A percentile compares a stretch with the other conserved stretches of the same genome.
Evolutionary conservation across 2,888 invertebrate genomes (phyloP).

Genomic region (Heliconius cydno): DNA sequence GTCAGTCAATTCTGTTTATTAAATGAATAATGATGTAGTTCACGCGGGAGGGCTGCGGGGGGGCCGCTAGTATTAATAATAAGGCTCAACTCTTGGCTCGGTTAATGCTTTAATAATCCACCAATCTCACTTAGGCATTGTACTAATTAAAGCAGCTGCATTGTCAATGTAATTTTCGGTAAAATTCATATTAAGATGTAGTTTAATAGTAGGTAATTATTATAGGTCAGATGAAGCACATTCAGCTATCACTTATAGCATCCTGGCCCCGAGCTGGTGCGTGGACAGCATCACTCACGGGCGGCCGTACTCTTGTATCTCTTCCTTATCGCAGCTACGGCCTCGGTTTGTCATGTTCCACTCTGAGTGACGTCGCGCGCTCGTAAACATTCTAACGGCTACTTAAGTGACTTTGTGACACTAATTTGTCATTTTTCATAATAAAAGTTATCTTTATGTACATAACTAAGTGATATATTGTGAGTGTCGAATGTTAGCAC

Average conservation of each 20-base stretch:
- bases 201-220: too few relatives aligned
- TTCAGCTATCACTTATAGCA: neutral
- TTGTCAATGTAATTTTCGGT: too few relatives aligned
- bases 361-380: neutral
- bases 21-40: too few relatives aligned
- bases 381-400: constrained; percentile 28
- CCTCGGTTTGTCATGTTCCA: neutral
- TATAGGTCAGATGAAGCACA: too few relatives aligned
- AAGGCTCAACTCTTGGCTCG: too few relatives aligned
- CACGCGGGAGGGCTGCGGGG: too few relatives aligned
- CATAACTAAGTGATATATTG: constrained; percentile 12
- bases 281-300: constrained; percentile 28
- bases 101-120: too few relatives aligned
- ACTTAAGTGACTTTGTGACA: constrained; percentile 6
- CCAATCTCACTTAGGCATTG: too few relatives aligned
- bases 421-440: constrained; percentile 18
- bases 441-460: constrained; percentile 20
- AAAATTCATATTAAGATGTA: too few relatives aligned
- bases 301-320: constrained; percentile 32
- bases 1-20: too few relatives aligned
- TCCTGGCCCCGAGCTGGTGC: constrained; percentile 24
- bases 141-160: too few relatives aligned
- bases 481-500: neutral
- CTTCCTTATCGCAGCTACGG: constrained; percentile 31
- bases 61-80: too few relatives aligned